A percentile compares a stretch with the other conserved stretches of the same genome.
These are phyloP conservation scores for Enteromius anoplus DNA, from an alignment of 2,797 vertebrate genomes.

Conservation along the genomic window DNA sequence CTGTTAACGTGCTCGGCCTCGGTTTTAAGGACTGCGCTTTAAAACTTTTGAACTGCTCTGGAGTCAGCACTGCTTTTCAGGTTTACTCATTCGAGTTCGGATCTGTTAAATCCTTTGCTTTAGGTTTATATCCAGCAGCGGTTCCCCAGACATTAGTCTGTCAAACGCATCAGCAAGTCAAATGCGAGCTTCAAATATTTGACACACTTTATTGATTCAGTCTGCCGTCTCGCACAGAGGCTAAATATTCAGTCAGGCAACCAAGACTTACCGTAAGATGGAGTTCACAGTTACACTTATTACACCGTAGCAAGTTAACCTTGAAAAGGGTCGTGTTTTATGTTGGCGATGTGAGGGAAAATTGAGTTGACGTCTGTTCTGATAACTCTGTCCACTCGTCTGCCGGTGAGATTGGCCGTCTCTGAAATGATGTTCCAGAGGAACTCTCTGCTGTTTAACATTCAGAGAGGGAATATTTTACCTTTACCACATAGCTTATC, in stretches of 20 bases:
- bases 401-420: neutral
- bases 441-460: conserved; percentile 34
- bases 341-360: conserved; percentile 26
- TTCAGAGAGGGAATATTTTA: conserved; percentile 47
- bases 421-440: conserved; percentile 25
- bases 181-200: conserved; percentile 43
- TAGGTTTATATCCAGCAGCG: conserved; percentile 27
- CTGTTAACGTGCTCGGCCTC: neutral
- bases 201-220: conserved; percentile 35
- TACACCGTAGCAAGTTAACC: conserved; percentile 37
- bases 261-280: conserved; percentile 20
- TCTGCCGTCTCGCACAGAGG: conserved; percentile 18
- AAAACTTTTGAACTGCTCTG: conserved; percentile 3
- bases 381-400: conserved; percentile 37
- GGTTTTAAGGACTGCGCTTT: neutral
- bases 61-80: conserved; percentile 17
- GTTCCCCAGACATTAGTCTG: conserved; percentile 36
- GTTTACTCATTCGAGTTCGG: conserved; percentile 1
- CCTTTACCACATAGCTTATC: conserved; percentile 46
- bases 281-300: conserved; percentile 37
- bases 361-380: conserved; percentile 39
- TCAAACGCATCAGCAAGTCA: conserved; percentile 46
- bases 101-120: conserved; percentile 37
- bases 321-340: conserved; percentile 42
- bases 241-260: conserved; percentile 41